Conservation (phyloP, 2,888 invertebrate genomes). For the Disparrhopalites patrizii region DNA sequence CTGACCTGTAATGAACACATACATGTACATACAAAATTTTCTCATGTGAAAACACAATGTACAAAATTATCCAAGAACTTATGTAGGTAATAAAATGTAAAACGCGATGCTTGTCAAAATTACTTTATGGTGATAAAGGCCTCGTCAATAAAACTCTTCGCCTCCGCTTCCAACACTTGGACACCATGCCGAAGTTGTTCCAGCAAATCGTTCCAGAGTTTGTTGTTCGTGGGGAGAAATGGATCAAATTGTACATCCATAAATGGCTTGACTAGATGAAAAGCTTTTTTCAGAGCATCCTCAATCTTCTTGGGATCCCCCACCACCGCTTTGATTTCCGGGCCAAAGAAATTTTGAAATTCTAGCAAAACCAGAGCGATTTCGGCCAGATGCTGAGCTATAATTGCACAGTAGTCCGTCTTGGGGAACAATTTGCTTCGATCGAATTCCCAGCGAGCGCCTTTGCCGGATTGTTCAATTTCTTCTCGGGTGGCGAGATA, state of each 20-base stretch:
- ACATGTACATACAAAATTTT: too few species aligned
- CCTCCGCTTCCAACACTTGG: constrained; percentile 68
- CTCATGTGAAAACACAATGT: too few species aligned
- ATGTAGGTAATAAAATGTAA: background rate
- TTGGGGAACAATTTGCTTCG: constrained; percentile 71
- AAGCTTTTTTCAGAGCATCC: constrained; percentile 73
- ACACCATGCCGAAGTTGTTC: constrained; percentile 72
- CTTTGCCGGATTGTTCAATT: constrained; percentile 81
- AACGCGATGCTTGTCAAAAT: constrained; percentile 16
- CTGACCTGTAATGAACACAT: constrained; percentile 59
- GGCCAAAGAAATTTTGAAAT: constrained; percentile 84
- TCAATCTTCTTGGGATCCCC: constrained; percentile 83
- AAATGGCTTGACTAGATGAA: constrained; percentile 69
- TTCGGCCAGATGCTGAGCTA: constrained; percentile 73
- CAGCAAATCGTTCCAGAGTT: constrained; percentile 83
- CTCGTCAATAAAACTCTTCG: constrained; percentile 77
- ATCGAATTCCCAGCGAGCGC: constrained; percentile 87
- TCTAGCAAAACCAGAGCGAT: constrained; percentile 67
- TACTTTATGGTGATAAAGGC: constrained; percentile 74
- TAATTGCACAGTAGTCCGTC: constrained; percentile 78
- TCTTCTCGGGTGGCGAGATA: constrained; percentile 74
- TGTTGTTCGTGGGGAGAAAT: constrained; percentile 70
- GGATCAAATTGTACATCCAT: constrained; percentile 77
- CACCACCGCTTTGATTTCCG: constrained; percentile 79
- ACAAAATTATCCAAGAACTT: background rate